Evolutionary conservation across 1,140 invertebrate species (phyloP), one percentile per base, ranked within the genome.

Genomic region (Hypothenemus hampei): DNA sequence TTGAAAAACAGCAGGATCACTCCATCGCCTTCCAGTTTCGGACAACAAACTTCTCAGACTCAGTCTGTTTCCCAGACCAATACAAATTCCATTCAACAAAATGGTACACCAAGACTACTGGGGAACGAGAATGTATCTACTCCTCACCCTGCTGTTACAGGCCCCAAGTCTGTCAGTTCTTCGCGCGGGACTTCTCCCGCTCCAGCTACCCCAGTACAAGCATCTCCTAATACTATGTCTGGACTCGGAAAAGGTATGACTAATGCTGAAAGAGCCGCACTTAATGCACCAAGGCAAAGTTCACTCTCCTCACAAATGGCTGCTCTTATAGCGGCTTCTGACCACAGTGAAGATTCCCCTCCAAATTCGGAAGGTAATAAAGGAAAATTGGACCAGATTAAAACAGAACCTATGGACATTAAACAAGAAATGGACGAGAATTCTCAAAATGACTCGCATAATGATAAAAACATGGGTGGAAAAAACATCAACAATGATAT

Each of bases 231-330:
- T 36, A 49, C 66, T 13, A 65, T 69, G 19, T 69, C 73, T 36
- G 69, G 64, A 55, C 33, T 71, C 22, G 76, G 77, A 3, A 78
- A 78, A 61, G 64, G 74, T 64, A 67, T 73, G 75, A 64, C 64
- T 68, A 58, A 67, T 66, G 24, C 71, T 66, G 52, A 75, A 73
- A 67, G 70, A 48, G 71, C 71, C 13, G 75, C 74, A 0, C 56
- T 72, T 3, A 75, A 75, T 53, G 74, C 75, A 0, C 75, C 77
- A 0, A 66, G 77, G 39, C 59, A 68, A 60, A 77, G 73, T 23
- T 78, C 73, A 16, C 78, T 80, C 69, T 85, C 79, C 31, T 85
- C 81, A 13, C 84, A 85, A 66, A 84, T 84, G 78, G 80, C 83
- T 8, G 83, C 84, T 0, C 78, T 86, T 24, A 82, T 81, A 52